These are phyloP conservation scores for Fistularia commersonii DNA, from an alignment of 2,797 vertebrate species.

Conservation along the genomic window DNA sequence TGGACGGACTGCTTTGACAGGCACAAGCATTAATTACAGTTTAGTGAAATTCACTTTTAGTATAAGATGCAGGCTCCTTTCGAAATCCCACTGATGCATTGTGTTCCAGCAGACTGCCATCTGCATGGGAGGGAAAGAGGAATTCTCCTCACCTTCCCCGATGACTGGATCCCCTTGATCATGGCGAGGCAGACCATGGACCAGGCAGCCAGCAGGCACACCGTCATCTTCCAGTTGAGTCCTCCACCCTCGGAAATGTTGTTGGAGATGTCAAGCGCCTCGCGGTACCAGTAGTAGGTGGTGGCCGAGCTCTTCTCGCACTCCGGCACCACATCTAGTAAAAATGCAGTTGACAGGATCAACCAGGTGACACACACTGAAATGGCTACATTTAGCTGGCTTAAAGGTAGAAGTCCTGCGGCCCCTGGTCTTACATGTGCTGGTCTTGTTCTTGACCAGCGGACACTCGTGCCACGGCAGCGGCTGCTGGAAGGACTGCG, in stretches of 20 bases:
- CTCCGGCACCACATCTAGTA: constrained; percentile 86
- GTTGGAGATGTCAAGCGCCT: constrained; percentile 90
- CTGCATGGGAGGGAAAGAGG: not conserved
- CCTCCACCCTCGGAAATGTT: constrained; percentile 90
- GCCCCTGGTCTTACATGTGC: constrained; percentile 78
- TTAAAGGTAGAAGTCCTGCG: not conserved
- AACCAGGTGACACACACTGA: not conserved
- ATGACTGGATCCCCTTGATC: constrained; percentile 98
- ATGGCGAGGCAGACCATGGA: constrained; percentile 92
- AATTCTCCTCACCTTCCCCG: constrained; percentile 85
- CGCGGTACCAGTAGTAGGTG: constrained; percentile 97
- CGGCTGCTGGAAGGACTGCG: constrained; percentile 95
- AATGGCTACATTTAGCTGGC: not conserved
- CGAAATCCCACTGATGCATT: too few relatives aligned
- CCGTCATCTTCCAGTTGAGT: constrained; percentile 95
- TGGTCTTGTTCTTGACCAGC: constrained; percentile 87
- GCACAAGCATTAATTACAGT: too few relatives aligned
- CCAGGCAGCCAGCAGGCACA: constrained; percentile 91
- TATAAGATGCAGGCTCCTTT: too few relatives aligned
- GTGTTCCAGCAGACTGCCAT: not conserved
- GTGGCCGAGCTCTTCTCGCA: constrained; percentile 97
- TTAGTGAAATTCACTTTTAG: too few relatives aligned
- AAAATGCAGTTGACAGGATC: constrained; percentile 12
- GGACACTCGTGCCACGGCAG: constrained; percentile 96
- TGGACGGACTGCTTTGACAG: too few relatives aligned